A percentile compares a stretch with the other conserved stretches of the same genome.
Conservation (phyloP, 2,797 vertebrate genomes). For the Myotis findleyi region DNA sequence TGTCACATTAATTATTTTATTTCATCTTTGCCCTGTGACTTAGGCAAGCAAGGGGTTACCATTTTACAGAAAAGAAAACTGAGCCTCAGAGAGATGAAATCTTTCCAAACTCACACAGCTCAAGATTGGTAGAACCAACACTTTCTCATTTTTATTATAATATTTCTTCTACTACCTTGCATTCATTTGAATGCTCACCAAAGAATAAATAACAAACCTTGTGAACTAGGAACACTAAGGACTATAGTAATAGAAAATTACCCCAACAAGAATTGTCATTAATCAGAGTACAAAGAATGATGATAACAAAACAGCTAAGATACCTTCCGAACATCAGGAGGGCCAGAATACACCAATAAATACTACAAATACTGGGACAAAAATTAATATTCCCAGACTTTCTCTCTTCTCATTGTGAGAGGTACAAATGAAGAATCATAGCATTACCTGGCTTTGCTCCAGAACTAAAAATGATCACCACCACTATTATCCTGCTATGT, state of each 20-base stretch:
- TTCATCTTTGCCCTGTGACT: slow-evolving; percentile 7
- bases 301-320: not conserved
- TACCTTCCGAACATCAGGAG: not conserved
- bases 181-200: not conserved
- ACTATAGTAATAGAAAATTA: slow-evolving; percentile 4
- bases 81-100: not conserved
- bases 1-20: slow-evolving; percentile 22
- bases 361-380: not conserved
- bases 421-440: slow-evolving; percentile 34
- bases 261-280: not conserved
- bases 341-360: not conserved
- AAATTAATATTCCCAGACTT: not conserved
- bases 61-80: slow-evolving; percentile 58
- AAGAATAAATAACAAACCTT: slow-evolving; percentile 35
- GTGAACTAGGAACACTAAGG: slow-evolving; percentile 20
- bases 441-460: slow-evolving; percentile 2
- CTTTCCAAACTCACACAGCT: slow-evolving; percentile 9
- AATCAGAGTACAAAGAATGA: slow-evolving; percentile 17
- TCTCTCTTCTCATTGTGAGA: not conserved
- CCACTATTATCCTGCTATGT: not conserved
- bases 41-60: not conserved
- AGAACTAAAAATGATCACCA: slow-evolving; percentile 25
- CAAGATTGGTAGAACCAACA: not conserved
- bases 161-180: not conserved
- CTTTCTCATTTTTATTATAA: slow-evolving; percentile 42